Percentiles rank a stretch among this genome's conserved stretches.
These are phyloP conservation scores for Nephrocerus scutellatus DNA, from an alignment of 2,888 invertebrate species.

Conservation along the genomic window DNA sequence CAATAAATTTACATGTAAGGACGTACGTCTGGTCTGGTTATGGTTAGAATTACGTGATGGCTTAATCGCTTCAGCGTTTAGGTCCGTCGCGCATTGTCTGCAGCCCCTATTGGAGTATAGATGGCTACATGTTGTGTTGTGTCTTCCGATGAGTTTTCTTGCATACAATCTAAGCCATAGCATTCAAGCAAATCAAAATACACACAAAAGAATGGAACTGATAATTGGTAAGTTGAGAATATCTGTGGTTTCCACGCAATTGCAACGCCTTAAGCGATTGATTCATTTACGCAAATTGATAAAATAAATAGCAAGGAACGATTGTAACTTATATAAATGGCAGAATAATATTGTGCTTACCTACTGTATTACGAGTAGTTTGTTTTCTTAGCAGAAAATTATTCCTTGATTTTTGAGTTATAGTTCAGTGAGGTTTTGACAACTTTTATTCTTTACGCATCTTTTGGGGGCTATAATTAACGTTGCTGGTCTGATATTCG, in stretches of 20 bases:
- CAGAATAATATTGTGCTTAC: too few relatives aligned
- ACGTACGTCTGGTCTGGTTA: constrained; percentile 30
- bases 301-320: too few relatives aligned
- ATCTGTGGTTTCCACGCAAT: constrained; percentile 9
- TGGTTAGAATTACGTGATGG: constrained; percentile 32
- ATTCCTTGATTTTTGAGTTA: too few relatives aligned
- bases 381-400: too few relatives aligned
- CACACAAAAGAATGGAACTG: constrained; percentile 14
- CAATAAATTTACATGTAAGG: constrained; percentile 33
- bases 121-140: background rate
- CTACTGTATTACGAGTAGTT: too few relatives aligned
- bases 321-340: too few relatives aligned
- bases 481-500: too few relatives aligned
- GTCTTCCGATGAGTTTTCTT: background rate
- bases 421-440: too few relatives aligned
- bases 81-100: too few relatives aligned
- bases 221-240: constrained; percentile 1
- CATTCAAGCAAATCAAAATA: constrained; percentile 12
- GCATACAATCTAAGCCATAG: too few relatives aligned
- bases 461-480: too few relatives aligned
- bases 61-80: constrained; percentile 29
- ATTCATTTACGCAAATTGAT: constrained; percentile 27
- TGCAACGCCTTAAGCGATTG: constrained; percentile 20
- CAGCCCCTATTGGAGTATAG: constrained; percentile 5
- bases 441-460: too few relatives aligned